Percentiles rank a stretch among this genome's conserved stretches.
phyloP scores from a whole-genome alignment of 2,797 vertebrate genomes.

The Crypturellus tataupa region DNA sequence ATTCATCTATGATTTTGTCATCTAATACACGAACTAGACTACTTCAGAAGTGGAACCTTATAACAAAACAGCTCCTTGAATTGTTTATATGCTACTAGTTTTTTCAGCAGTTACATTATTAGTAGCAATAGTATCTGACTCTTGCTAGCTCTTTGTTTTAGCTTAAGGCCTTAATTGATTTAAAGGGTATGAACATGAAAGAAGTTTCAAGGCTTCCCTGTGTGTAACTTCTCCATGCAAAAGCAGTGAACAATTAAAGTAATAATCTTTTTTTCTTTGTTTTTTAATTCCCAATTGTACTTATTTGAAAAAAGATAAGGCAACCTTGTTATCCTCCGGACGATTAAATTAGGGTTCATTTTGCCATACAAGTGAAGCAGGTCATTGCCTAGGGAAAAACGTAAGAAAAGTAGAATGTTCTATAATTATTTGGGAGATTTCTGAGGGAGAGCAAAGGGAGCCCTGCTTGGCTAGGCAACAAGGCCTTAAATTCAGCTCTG shows the following conservation, averaged over 20 bases:
- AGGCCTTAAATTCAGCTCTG: slow-evolving; percentile 3
- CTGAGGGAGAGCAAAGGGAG: slow-evolving; percentile 3
- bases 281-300: background rate
- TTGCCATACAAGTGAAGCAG: slow-evolving; percentile 33
- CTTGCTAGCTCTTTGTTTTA: slow-evolving; percentile 52
- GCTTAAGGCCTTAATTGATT: slow-evolving; percentile 67
- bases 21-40: background rate
- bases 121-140: slow-evolving; percentile 49
- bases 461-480: background rate
- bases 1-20: slow-evolving; percentile 1
- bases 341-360: slow-evolving; percentile 21
- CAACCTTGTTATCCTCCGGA: background rate
- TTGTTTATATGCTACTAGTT: slow-evolving; percentile 45
- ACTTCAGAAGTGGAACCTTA: background rate
- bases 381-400: slow-evolving; percentile 52
- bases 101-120: slow-evolving; percentile 55
- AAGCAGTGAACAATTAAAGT: slow-evolving; percentile 47
- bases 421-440: slow-evolving; percentile 44
- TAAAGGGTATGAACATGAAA: slow-evolving; percentile 56
- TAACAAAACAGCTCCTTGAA: slow-evolving; percentile 10
- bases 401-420: slow-evolving; percentile 42
- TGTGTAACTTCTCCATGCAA: slow-evolving; percentile 6
- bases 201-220: slow-evolving; percentile 62
- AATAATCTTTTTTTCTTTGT: background rate
- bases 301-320: slow-evolving; percentile 23